Base-by-base conservation (phyloP, 2,888 invertebrate species). In the Ferrisia virgata region DNA sequence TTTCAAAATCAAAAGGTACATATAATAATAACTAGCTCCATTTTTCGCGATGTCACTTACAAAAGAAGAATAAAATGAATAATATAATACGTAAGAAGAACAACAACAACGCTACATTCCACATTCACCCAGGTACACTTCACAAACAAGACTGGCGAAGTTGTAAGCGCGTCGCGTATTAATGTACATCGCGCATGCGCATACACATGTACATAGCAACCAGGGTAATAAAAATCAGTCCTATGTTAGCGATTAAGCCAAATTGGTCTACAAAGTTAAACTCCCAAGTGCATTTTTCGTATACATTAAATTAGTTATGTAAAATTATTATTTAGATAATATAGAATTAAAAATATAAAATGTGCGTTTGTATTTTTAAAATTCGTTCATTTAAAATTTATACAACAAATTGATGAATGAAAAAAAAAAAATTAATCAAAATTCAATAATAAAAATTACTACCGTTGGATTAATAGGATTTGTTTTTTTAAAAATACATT, bases 341-440 rank as follows among this genome's bases (percentile, higher is more conserved):
- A 76, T 76, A 76, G 31, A 36, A 76, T 76, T 76, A 76, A 36
- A 36, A 31, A 76, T 36, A 76, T 76, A 76, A 76, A 76, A 76
- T 76, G 72, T 76, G 72, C 72, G 72, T 76, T 76, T 76, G 72
- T 76, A 76, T 76, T 33, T 76, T 76, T 76, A 76, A 76, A 76
- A 36, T 76, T 76, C 72, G 72, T 76, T 76, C 72, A 76, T 36
- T 76, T 76, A 76, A 76, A 76, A 76, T 76, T 76, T 76, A 80
- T 28, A 53, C 40, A 80, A 80, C 80, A 79, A 79, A 80, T 53
- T 40, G 33, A n/a, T n/a, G n/a, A n/a, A n/a, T n/a, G n/a, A n/a
- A n/a, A n/a, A 47, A 18, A 47, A 79, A 79, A 43, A 79, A 47
- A 40, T 36, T 28, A 47, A 40, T 36, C n/a, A 53, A 80, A 47